Evolutionary conservation across 2,797 vertebrate species (phyloP), one percentile per base, ranked within the genome.

Genomic region (Miichthys miiuy): DNA sequence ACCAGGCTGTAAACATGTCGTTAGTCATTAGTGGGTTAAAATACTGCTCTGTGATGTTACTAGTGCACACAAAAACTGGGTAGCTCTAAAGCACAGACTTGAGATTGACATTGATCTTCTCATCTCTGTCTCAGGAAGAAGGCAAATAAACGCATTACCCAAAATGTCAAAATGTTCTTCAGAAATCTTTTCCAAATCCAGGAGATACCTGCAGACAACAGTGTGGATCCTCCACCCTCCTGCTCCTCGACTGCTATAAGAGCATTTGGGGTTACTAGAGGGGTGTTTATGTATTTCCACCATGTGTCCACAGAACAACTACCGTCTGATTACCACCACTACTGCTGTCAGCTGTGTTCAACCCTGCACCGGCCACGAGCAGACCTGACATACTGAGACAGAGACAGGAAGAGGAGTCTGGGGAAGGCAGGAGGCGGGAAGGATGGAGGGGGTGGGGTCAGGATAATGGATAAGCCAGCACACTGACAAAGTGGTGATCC

Each of bases 401-500:
- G 52, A 83, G 83, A 83, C 48, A 54, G 80, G 72, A 77, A 58
- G 60, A 41, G 62, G 79, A 55, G 65, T 20, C 61, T 56, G 54
- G 51, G 70, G 47, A 77, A 87, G 82, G 68, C 42, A 60, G 85
- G 79, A 86, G 8, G 34, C 8, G 34, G 34, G 34, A 8, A 34
- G 34, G 34, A 38, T 57, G 58, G 54, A 48, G 70, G 61, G 58
- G 54, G 48, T 68, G 47, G 79, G 86, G 81, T 71, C 42, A 60
- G 85, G 79, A 86, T 89, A 92, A 93, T 87, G 81, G 87, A 92
- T 89, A 85, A 87, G 85, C 80, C 68, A 66, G 80, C 82, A 58
- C 78, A 75, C 87, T 93, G 91, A 90, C 92, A 91, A 89, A 92
- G 90, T 87, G 85, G 88, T 82, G 88, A 89, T 91, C 90, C 85